Conservation (phyloP, 2,113 vertebrate species). For the Oxyruncus cristatus region DNA sequence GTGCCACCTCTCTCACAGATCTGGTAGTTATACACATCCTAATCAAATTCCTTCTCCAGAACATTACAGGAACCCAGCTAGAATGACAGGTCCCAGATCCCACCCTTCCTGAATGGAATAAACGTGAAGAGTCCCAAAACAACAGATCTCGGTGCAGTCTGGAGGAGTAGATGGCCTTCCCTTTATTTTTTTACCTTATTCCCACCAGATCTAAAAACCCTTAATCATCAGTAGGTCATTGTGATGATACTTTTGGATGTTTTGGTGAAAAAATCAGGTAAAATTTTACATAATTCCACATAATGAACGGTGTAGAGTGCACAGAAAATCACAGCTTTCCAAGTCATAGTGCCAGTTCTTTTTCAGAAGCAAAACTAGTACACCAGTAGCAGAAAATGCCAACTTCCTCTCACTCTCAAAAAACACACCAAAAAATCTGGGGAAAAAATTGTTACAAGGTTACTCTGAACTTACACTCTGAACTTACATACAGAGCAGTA, state of each 20-base stretch:
- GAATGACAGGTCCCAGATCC: not conserved
- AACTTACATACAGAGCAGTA: not conserved
- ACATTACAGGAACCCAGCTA: not conserved
- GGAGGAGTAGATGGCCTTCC: not conserved
- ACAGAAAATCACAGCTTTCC: not conserved
- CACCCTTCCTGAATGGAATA: not conserved
- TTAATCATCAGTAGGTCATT: not conserved
- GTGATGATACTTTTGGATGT: not conserved
- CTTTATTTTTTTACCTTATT: not conserved
- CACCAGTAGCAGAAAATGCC: not conserved
- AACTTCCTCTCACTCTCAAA: not conserved
- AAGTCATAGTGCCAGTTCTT: not conserved
- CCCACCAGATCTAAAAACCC: not conserved
- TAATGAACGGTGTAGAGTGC: not conserved
- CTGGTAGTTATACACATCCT: not conserved
- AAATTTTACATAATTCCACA: not conserved
- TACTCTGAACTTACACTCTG: accelerated
- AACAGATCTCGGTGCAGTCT: not conserved
- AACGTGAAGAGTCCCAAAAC: not conserved
- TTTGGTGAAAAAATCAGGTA: not conserved
- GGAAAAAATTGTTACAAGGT: too few species aligned
- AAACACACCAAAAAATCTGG: too few species aligned
- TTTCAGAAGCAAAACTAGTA: not conserved
- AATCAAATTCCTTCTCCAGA: not conserved
- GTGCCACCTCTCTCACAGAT: not conserved